Evolutionary conservation across 2,113 vertebrate species (phyloP), one percentile per base, ranked within the genome.

Genomic region (Bos javanicus): DNA sequence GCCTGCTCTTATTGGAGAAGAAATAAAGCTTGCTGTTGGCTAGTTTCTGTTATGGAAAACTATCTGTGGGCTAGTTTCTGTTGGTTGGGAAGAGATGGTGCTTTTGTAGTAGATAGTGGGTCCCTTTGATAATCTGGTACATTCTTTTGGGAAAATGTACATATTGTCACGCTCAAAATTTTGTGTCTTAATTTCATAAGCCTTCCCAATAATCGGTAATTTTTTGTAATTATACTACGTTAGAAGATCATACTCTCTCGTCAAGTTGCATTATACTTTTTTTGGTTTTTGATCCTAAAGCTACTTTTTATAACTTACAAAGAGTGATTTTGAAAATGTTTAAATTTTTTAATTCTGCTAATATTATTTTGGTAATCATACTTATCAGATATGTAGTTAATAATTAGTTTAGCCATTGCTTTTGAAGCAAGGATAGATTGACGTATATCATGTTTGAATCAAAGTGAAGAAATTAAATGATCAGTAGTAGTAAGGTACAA

Each of bases 1-100:
- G 15, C 81, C n/a, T 92, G n/a, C 19, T 97, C 17, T 95, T 92
- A 87, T 74, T 86, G 86, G 91, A 88, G 90, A 86, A 98, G 96
- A 83, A 97, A 90, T 67, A 57, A 92, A 95, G 7, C 82, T 89
- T 59, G 30, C 43, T 92, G 13, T 92, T 94, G 67, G 46, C 50
- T 87, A n/a, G 54, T 88, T 94, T 97, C 46, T 93, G 43, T 95
- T 92, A 43, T 54, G 17, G 81, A 60, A 91, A 95, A 7, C 76
- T 94, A 59, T 23, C 43, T 92, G 7, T 92, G 91, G 56, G 39
- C 43, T 89, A 39, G 59, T 87, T 94, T 97, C 28, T 93, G 28
- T 95, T 94, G 30, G 23, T 91, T 6, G 52, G 23, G 33, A 78
- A 94, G 39, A 88, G 16, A 52, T 93, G 60, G 33, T 96, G 21